Percentiles rank a stretch among this genome's conserved stretches.
Conservation (phyloP, 2,113 vertebrate species). For the Corythornis cristatus region DNA sequence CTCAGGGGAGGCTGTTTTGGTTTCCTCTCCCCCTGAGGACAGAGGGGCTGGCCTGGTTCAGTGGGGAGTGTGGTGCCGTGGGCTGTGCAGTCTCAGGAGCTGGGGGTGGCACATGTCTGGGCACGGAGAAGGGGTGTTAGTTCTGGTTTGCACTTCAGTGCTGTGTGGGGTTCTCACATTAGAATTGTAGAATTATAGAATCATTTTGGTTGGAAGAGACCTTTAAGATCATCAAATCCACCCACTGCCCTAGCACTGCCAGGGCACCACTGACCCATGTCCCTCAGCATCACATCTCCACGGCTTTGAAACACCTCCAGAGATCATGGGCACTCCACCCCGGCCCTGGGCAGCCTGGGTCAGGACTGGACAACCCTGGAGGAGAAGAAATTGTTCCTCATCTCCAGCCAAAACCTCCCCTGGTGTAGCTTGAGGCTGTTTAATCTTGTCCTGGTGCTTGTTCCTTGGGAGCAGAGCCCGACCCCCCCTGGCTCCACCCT, state of each 20-base stretch:
- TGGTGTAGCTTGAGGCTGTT: background rate
- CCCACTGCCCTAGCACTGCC: too few relatives aligned
- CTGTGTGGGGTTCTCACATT: too few relatives aligned
- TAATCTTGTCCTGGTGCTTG: background rate
- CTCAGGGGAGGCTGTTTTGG: background rate
- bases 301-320: too few relatives aligned
- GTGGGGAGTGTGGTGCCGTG: background rate
- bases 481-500: background rate
- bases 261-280: too few relatives aligned
- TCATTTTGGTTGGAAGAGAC: background rate
- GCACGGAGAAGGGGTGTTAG: too few relatives aligned
- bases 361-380: background rate
- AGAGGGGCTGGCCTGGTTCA: accelerated
- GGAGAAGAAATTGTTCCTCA: background rate
- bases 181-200: background rate
- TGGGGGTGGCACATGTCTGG: background rate
- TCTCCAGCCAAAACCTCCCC: background rate
- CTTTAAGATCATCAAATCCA: background rate
- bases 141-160: too few relatives aligned
- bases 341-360: background rate
- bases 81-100: accelerated
- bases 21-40: background rate
- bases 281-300: too few relatives aligned
- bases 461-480: background rate
- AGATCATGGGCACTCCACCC: too few relatives aligned